Base-by-base conservation (phyloP, 2,888 invertebrate genomes). In the Rhagonycha lutea region DNA sequence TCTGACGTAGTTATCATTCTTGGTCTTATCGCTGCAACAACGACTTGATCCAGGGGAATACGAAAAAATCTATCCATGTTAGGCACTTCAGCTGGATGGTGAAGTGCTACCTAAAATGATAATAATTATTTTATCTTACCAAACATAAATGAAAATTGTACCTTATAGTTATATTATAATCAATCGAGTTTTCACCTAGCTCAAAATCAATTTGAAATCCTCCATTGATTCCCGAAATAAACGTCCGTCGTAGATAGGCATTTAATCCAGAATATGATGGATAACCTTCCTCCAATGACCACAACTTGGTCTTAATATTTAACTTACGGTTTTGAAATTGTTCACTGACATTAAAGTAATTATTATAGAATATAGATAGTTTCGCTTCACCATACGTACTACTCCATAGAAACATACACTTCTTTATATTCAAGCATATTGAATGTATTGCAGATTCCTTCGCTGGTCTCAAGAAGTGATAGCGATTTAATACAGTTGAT, bases 1-100 rank as follows among this genome's bases (percentile, higher is more conserved):
- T 90, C 90, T 0, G 92, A 92, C 0, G 94, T 94, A 1, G 91
- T 92, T 86, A 93, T 93, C 89, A 94, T 93, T 83, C 92, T 91
- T 4, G 94, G 94, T 82, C 92, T 91, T n/a, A 94, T 91, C 0
- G 92, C 91, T 3, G 92, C 92, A 2, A 93, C 88, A 0, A 93
- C 91, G 83, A 92, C 92, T 83, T 92, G 92, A 69, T 91, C 90
- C 73, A 93, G 86, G 12, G 94, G 93, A 28, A 92, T 90, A 69
- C 92, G 89, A 85, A 94, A 93, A 83, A 92, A 93, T 83, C 92
- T 91, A 2, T 92, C 91, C 10, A 92, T 90, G 74, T 91, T 87
- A 0, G 93, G 93, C 28, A 92, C 86, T 83, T 93, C 92, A 24
- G 91, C 92, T 0, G 93, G 92, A 75, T 92, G 91, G 85, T 93